Evolutionary conservation across 2,888 invertebrate species (phyloP).

Genomic region (Saturnia pavonia): DNA sequence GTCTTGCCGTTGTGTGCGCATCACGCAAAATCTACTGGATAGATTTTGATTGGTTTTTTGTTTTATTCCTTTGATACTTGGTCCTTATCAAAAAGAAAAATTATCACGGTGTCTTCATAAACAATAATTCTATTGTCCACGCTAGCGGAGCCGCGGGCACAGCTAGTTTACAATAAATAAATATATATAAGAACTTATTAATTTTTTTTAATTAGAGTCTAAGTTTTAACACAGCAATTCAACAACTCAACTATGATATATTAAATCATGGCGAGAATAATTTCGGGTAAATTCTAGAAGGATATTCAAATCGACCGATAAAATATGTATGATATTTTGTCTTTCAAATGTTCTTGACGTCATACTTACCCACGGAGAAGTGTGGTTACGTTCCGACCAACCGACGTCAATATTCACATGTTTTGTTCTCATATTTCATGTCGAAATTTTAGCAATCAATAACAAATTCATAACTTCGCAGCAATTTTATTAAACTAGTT

Average conservation of each 20-base stretch:
- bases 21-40: no score
- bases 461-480: slow-evolving; percentile 16
- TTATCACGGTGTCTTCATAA: no score
- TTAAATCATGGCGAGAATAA: background rate
- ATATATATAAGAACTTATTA: no score
- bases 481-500: slow-evolving; percentile 15
- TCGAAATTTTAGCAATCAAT: slow-evolving; percentile 33
- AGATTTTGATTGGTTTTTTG: no score
- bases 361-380: slow-evolving; percentile 41
- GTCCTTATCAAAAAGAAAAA: no score
- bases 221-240: no score
- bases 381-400: slow-evolving; percentile 39
- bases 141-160: no score
- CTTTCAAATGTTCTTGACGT: slow-evolving; percentile 45
- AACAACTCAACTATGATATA: background rate
- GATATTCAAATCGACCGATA: background rate
- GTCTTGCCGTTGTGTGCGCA: no score
- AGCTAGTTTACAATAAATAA: no score
- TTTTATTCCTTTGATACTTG: no score
- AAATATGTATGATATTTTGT: slow-evolving; percentile 28
- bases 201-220: no score
- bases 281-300: slow-evolving; percentile 4
- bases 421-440: slow-evolving; percentile 34
- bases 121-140: no score
- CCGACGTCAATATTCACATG: slow-evolving; percentile 46